Percentiles rank a stretch among this genome's conserved stretches.
phyloP scores from a whole-genome alignment of 2,113 vertebrate genomes.

The Sterna hirundo region DNA sequence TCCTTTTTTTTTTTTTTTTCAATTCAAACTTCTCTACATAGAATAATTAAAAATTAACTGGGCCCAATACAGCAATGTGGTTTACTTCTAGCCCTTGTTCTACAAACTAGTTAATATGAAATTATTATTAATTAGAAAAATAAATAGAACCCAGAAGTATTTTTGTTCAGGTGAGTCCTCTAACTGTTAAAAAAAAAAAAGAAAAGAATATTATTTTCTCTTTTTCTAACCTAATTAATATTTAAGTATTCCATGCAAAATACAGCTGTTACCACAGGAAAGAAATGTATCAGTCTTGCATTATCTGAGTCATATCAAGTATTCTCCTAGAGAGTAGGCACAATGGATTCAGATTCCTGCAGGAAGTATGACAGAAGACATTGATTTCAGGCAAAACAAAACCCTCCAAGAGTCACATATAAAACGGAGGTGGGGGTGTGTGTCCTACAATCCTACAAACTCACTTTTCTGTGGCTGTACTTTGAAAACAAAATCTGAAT shows the following conservation, averaged over 20 bases:
- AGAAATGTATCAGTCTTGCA: not conserved
- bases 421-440: accelerated
- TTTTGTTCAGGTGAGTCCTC: not conserved
- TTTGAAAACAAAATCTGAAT: not conserved
- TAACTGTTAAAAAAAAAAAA: not conserved
- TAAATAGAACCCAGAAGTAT: not conserved
- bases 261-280: not conserved
- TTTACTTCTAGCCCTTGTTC: not conserved
- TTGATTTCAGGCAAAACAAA: not conserved
- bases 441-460: not conserved
- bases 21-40: not conserved
- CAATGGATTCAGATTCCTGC: not conserved
- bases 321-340: not conserved
- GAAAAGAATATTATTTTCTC: not conserved
- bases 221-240: not conserved
- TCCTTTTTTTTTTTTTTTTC: not conserved
- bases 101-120: not conserved
- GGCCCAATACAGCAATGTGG: not conserved
- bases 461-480: not conserved
- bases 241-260: not conserved
- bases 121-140: not conserved
- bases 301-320: not conserved
- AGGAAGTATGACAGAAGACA: not conserved
- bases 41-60: not conserved
- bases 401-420: not conserved